Base-by-base conservation (phyloP, 1,140 invertebrate genomes). In the Drosophila truncata region DNA sequence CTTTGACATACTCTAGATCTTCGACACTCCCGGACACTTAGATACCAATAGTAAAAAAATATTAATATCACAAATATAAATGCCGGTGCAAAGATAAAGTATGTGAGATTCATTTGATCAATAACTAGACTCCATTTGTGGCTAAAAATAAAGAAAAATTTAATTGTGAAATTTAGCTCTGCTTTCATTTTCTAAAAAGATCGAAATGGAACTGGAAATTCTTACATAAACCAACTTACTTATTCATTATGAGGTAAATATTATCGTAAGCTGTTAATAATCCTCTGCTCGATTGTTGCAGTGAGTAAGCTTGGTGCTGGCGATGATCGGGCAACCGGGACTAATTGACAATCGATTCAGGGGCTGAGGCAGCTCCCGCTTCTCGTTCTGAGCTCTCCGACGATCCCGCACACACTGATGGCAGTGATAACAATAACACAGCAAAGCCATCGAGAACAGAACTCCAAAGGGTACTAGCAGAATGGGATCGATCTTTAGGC, bases 11-110 rank as follows among this genome's bases (percentile, higher is more conserved):
- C 8, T 2, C 35, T 42, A 0, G 66, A 49, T 49, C 69, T 58
- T 13, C 27, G 50, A 49, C 69, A 72, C 66, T 72, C 69, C 14
- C 62, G 73, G 46, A 59, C 39, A 67, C 25, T 78, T 2, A 55
- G 5, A 60, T 41, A 77, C 29, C 23, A 67, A 35, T 72, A 72
- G 52, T 71, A 72, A 11, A 47, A 59, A 27, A 41, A 71, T 16
- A 35, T 1, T 1, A 59, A 14, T 5, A 72, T 5, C 33, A 72
- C n/a, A 10, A 33, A 2, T 14, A 72, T 1, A 37, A 47, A 71
- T 10, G 27, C n/a, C 3, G 69, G 66, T 0, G 42, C 66, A 2
- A n/a, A 33, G 1, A 72, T 27, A 3, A 72, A 20, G 27, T 59
- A 72, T 11, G 23, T 20, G 0, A 72, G 2, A 14, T 29, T 11